A percentile compares a stretch with the other conserved stretches of the same genome.
These are phyloP conservation scores for Nymphalis io DNA, from an alignment of 1,140 invertebrate genomes.

Conservation along the genomic window DNA sequence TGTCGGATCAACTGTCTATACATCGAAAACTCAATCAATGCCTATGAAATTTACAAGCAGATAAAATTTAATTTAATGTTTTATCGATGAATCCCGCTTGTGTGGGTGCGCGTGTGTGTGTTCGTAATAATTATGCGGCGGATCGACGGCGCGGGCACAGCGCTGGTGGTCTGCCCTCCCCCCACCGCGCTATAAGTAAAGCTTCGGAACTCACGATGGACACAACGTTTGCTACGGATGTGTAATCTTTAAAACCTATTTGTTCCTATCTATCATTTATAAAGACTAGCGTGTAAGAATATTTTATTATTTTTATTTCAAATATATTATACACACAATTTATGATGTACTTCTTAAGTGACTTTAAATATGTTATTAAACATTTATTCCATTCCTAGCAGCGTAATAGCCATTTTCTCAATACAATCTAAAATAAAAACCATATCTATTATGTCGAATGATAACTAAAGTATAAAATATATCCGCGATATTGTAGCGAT, in stretches of 20 bases:
- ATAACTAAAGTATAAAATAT: slow-evolving; percentile 6
- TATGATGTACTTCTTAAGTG: background rate
- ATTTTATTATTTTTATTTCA: slow-evolving; percentile 8
- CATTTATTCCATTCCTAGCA: background rate
- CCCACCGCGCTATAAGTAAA: slow-evolving; percentile 38
- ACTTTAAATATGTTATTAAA: background rate
- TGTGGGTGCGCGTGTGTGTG: slow-evolving; percentile 58
- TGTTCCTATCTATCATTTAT: slow-evolving; percentile 32
- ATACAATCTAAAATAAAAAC: background rate
- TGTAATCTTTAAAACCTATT: slow-evolving; percentile 37
- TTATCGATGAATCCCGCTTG: slow-evolving; percentile 53
- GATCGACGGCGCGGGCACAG: slow-evolving; percentile 63
- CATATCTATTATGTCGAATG: background rate
- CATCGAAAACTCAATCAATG: slow-evolving; percentile 67
- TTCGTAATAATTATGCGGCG: slow-evolving; percentile 76
- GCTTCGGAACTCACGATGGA: slow-evolving; percentile 56
- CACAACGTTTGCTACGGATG: slow-evolving; percentile 42
- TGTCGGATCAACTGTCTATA: slow-evolving; percentile 42
- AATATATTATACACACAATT: background rate
- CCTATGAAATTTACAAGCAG: slow-evolving; percentile 76
- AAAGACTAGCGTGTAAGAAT: slow-evolving; percentile 16
- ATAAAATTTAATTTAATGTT: slow-evolving; percentile 75
- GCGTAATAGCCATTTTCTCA: background rate
- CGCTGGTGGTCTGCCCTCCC: slow-evolving; percentile 65
- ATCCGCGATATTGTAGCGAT: slow-evolving; percentile 21